Evolutionary conservation across 2,797 vertebrate genomes (phyloP), one percentile per base, ranked within the genome.

Genomic region (Petrocephalus sullivani): DNA sequence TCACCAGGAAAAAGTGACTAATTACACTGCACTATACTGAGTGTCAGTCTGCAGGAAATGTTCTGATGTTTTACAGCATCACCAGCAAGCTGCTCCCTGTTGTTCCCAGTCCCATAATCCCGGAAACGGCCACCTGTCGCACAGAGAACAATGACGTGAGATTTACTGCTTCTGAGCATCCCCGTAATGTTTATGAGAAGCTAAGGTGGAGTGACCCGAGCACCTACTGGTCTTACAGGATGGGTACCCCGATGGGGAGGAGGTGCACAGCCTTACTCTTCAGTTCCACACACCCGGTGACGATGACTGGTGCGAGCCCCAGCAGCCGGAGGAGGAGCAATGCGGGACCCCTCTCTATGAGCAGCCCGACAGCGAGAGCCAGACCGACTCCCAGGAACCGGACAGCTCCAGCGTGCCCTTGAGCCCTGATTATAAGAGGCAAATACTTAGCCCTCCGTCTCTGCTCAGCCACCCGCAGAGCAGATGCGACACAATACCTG

Each of bases 71-170:
- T 86, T 37, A 37, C 56, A 95, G 95, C 90, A 84, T 93, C 16
- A 90, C 91, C 92, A 89, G 2, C 53, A 94, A 89, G 87, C 21
- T 93, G 71, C 90, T 92, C 5, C 94, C 93, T 86, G 92, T 93
- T 1, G 91, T 95, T 49, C 94, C 94, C 0, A 93, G 0, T 37
- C 94, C 95, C 33, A 89, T 95, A 16, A 92, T 95, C 86, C 88
- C 83, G 88, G 86, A 91, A 28, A 91, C 92, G 56, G 88, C 3
- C 4, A 0, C 5, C 49, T n/a, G 16, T 85, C 89, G 51, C 33
- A 33, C 21, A 14, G 71, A 89, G 0, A 87, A 2, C 84, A 10
- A 88, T 6, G 89, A 92, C 91, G 94, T 95, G 91, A 92, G 88
- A 37, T 33, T 3, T 9, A 60, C 87, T 87, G 12, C 16, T 12